Evolutionary conservation across 2,888 invertebrate genomes (phyloP), one percentile per base, ranked within the genome.

Genomic region (Oscheius sp.): DNA sequence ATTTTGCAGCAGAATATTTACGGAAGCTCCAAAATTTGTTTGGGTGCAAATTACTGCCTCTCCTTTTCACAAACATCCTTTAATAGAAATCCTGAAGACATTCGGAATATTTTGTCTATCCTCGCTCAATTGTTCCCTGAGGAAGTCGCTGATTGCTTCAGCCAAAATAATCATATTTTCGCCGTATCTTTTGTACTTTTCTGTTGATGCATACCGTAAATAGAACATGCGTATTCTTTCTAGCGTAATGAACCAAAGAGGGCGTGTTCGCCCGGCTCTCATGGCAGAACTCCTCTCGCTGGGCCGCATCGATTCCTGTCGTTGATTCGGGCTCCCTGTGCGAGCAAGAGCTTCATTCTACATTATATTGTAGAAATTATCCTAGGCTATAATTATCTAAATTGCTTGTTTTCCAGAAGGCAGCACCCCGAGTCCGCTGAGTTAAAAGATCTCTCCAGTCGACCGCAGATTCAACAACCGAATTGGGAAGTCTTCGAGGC

Each of bases 401-500:
- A n/a, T 18, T 49, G 18, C 49, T 49, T 49, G n/a, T 49, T 49
- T 68, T 68, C 7, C 69, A 69, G 69, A n/a, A 21, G 13, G n/a
- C 52, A 25, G 5, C 66, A 49, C 9, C 52, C 35, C 23, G 78
- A 82, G 75, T 73, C 74, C 56, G 66, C 77, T 16, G 79, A 80
- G 61, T 75, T 79, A 13, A 72, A 74, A 46, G 74, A 78, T 41
- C 74, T 77, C 23, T 66, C 52, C 49, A 46, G 52, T 23, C 16
- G 18, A 25, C 43, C 46, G 18, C 69, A 73, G 59, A 43, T 61
- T 18, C 70, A 49, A 12, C 77, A 72, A 71, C 76, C 76, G 35
- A 78, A 83, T 69, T 77, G 76, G 72, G 78, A 77, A 21, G 56
- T 80, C 9, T 80, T 79, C 53, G 84, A 83, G 53, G 79, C 80